Base-by-base conservation (phyloP, 2,888 invertebrate species). In the Cosmia trapezina region DNA sequence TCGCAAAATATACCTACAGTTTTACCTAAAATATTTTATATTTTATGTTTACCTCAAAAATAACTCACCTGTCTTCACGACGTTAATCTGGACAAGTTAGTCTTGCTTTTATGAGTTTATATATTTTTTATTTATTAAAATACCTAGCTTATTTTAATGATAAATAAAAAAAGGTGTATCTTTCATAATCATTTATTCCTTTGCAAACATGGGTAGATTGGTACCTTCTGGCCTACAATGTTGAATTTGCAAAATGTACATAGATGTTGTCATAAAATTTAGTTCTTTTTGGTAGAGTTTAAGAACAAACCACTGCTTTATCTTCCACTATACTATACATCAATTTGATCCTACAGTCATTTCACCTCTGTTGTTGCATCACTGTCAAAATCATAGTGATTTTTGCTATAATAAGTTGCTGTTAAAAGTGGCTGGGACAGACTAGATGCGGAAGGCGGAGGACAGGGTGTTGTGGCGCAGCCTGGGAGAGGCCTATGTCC, bases 1-100 rank as follows among this genome's bases (percentile, higher is more conserved):
- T 77, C 33, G 41, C 28, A 59, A 60, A 69, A 74, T 60, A 54
- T 33, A 22, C 3, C 28, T 3, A 28, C 14, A 53, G 19, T 60
- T 69, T 54, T 60, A 22, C 14, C 28, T 2, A 11, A 28, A 8
- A 33, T 61, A 66, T 76, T 64, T 59, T 12, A 37, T 47, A 28
- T 54, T 47, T 28, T 47, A 0, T 61, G 11, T 17, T 4, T 14
- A 17, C 33, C 1, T 57, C 28, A n/a, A 57, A 14, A 37, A 56
- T 74, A 73, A 56, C 41, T 6, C 37, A 17, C 14, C n/a, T 61
- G 22, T 61, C 7, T 61, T 22, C 22, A 17, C 17, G 7, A 61
- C 17, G 11, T 43, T 22, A 1, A 28, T 43, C 17, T 43, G 22
- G 61, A 28, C 17, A 4, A 45, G 43, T 45, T 45, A 19, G 22